phyloP scores from a whole-genome alignment of 1,140 invertebrate species.

The Saccostrea cuccullata region DNA sequence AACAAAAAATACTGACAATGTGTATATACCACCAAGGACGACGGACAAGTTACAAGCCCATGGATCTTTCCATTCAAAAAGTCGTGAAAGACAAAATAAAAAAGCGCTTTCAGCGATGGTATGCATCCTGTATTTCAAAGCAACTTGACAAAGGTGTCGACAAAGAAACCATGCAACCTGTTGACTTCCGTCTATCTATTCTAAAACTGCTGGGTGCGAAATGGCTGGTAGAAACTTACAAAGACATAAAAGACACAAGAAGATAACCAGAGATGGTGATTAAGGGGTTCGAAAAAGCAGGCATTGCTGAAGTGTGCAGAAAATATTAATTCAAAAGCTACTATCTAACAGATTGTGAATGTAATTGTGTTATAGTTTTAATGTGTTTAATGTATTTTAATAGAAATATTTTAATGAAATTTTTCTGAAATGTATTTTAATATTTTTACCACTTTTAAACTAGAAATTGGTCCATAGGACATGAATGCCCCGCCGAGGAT shows the following conservation, averaged over 20 bases:
- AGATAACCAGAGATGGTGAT: neutral
- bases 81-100: conserved; percentile 40
- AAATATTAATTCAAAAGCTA: too few species aligned
- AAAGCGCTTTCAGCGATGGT: conserved; percentile 33
- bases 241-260: neutral
- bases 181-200: conserved; percentile 41
- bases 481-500: too few species aligned
- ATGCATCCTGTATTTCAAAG: conserved; percentile 31
- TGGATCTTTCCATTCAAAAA: conserved; percentile 42
- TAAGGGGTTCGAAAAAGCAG: conserved; percentile 47
- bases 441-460: too few species aligned
- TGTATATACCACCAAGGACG: neutral
- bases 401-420: too few species aligned
- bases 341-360: too few species aligned
- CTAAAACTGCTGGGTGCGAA: conserved; percentile 41
- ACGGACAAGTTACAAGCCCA: conserved; percentile 39
- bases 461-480: too few species aligned
- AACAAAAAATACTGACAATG: neutral
- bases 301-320: conserved; percentile 18
- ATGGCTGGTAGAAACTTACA: conserved; percentile 35
- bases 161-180: neutral
- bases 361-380: too few species aligned
- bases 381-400: too few species aligned
- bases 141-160: conserved; percentile 33
- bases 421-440: too few species aligned